A percentile compares a stretch with the other conserved stretches of the same genome.
These are phyloP conservation scores for Chymomyza fuscimana DNA, from an alignment of 2,888 invertebrate species.

Conservation along the genomic window DNA sequence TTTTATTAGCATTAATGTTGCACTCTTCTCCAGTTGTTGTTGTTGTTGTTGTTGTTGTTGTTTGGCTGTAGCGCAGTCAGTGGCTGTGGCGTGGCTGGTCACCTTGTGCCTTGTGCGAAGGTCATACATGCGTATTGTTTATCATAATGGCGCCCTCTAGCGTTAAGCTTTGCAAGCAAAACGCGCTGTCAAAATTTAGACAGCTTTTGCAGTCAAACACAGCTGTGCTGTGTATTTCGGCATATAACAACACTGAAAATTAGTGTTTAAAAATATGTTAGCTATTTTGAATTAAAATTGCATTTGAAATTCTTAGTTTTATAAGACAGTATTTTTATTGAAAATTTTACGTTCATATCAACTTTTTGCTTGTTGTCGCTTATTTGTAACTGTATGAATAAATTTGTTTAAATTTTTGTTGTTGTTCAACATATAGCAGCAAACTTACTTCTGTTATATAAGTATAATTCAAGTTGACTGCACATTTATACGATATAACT, in stretches of 20 bases:
- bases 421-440: slow-evolving; percentile 39
- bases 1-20: slow-evolving; percentile 1
- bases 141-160: slow-evolving; percentile 42
- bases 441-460: slow-evolving; percentile 32
- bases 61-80: neutral
- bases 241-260: neutral
- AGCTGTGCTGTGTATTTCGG: neutral
- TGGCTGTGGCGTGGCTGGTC: slow-evolving; percentile 74
- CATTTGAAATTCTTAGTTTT: slow-evolving; percentile 35
- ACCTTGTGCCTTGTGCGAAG: slow-evolving; percentile 83
- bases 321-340: slow-evolving; percentile 69
- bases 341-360: slow-evolving; percentile 68
- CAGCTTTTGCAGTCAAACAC: neutral
- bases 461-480: slow-evolving; percentile 23
- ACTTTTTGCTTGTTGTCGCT: slow-evolving; percentile 40
- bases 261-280: neutral
- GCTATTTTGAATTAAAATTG: neutral
- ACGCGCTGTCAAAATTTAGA: neutral
- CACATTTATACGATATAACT: slow-evolving; percentile 57
- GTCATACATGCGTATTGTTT: slow-evolving; percentile 80
- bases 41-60: slow-evolving; percentile 2
- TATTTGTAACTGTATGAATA: slow-evolving; percentile 26
- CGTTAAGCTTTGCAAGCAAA: slow-evolving; percentile 36
- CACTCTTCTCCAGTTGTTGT: neutral
- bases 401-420: slow-evolving; percentile 31